phyloP scores from a whole-genome alignment of 2,113 vertebrate species.

The Octodon degus region DNA sequence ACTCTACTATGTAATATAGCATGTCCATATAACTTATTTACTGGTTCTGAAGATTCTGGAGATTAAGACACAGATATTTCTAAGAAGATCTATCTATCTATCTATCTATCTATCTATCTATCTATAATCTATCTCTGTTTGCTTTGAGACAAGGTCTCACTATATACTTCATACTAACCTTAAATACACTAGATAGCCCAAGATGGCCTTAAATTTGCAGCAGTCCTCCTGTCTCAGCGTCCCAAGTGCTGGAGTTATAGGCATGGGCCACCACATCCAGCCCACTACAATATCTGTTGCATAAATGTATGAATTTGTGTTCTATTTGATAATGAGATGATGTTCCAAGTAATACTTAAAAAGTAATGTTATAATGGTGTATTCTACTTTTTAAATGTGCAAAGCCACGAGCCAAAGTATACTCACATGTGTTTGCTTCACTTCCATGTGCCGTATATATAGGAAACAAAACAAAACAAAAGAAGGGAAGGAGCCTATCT shows the following conservation, averaged over 20 bases:
- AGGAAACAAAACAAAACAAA: background rate
- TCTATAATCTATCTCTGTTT: background rate
- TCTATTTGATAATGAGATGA: slow-evolving; percentile 27
- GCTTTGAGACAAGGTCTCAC: background rate
- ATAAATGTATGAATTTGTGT: background rate
- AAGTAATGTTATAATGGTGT: background rate
- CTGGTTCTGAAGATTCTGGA: background rate
- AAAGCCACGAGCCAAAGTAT: background rate
- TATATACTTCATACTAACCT: background rate
- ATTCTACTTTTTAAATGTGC: background rate
- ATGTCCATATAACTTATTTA: background rate
- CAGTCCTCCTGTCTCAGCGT: background rate
- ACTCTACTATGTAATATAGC: background rate
- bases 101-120: background rate
- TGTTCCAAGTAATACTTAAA: slow-evolving; percentile 23
- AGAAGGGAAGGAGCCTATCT: background rate
- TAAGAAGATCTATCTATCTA: background rate
- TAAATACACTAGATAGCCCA: background rate
- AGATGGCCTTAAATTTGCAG: background rate
- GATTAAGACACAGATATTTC: background rate
- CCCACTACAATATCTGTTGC: background rate
- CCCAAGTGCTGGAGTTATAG: background rate
- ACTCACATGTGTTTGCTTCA: background rate
- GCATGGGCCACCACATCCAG: background rate
- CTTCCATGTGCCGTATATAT: background rate